Conservation (phyloP, 2,113 vertebrate species). For the Anser brachyrhynchus region DNA sequence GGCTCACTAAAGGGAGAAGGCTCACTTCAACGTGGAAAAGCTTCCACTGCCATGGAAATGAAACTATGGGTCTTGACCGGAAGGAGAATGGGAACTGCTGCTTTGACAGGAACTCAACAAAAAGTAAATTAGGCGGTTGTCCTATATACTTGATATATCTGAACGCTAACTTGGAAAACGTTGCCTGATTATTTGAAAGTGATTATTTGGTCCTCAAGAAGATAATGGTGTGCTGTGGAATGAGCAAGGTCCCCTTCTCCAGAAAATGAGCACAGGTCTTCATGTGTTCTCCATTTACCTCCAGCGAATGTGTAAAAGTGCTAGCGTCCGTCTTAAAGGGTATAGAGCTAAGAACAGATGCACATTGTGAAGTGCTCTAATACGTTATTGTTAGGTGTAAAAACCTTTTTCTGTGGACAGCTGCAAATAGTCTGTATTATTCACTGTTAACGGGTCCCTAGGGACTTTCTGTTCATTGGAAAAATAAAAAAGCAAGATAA, state of each 20-base stretch:
- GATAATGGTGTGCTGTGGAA: not conserved
- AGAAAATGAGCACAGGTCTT: not conserved
- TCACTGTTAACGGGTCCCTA: slow-evolving; percentile 12
- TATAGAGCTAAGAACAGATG: not conserved
- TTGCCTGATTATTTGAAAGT: not conserved
- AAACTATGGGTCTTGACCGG: not conserved
- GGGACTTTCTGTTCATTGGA: not conserved
- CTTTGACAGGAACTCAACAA: not conserved
- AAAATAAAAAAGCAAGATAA: slow-evolving; percentile 18
- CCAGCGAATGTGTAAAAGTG: not conserved
- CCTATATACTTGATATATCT: not conserved
- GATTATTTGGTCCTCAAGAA: not conserved
- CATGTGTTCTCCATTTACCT: not conserved
- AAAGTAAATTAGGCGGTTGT: not conserved
- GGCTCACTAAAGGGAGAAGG: not conserved
- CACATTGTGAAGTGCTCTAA: not conserved
- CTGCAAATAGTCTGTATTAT: not conserved
- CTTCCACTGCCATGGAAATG: not conserved
- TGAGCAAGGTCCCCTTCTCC: not conserved
- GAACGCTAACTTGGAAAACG: not conserved
- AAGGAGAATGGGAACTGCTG: not conserved
- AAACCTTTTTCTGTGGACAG: slow-evolving; percentile 33
- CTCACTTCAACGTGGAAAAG: not conserved
- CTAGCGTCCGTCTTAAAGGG: not conserved
- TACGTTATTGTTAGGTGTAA: not conserved